These are phyloP conservation scores for Tiliacea citrago DNA, from an alignment of 2,888 invertebrate species.

Conservation along the genomic window DNA sequence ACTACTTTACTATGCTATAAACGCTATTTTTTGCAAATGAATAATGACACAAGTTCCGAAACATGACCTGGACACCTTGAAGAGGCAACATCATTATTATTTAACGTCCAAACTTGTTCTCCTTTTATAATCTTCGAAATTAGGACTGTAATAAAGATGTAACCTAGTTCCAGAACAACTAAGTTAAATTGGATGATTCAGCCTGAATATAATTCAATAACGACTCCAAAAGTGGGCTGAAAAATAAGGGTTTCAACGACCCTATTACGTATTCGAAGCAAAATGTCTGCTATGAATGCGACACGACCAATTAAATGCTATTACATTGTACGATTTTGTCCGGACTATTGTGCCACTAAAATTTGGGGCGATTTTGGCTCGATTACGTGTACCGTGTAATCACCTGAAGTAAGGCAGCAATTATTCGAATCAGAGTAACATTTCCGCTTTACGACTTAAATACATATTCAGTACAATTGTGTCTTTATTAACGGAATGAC, in stretches of 20 bases:
- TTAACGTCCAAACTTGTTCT: neutral
- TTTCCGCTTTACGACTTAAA: slow-evolving; percentile 68
- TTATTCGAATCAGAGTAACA: slow-evolving; percentile 71
- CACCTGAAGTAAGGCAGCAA: slow-evolving; percentile 70
- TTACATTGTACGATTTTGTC: slow-evolving; percentile 74
- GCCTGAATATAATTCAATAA: slow-evolving; percentile 2
- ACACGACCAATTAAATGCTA: slow-evolving; percentile 80
- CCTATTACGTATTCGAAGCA: slow-evolving; percentile 53
- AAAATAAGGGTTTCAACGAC: slow-evolving; percentile 46
- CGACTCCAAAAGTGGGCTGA: slow-evolving; percentile 9
- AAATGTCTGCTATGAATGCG: slow-evolving; percentile 71
- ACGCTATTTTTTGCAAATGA: slow-evolving; percentile 53
- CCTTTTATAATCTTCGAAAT: neutral
- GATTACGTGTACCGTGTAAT: slow-evolving; percentile 76
- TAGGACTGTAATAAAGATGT: neutral
- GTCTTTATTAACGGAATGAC: slow-evolving; percentile 60
- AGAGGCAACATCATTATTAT: slow-evolving; percentile 15
- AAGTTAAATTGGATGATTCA: neutral
- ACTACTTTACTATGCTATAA: slow-evolving; percentile 55
- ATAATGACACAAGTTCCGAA: slow-evolving; percentile 44
- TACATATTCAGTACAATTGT: slow-evolving; percentile 62
- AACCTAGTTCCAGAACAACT: neutral
- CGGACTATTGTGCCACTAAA: slow-evolving; percentile 73
- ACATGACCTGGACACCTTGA: slow-evolving; percentile 35
- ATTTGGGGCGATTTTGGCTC: slow-evolving; percentile 70